Conservation (phyloP, 2,888 invertebrate genomes). For the Drosophila sordidapex region DNA sequence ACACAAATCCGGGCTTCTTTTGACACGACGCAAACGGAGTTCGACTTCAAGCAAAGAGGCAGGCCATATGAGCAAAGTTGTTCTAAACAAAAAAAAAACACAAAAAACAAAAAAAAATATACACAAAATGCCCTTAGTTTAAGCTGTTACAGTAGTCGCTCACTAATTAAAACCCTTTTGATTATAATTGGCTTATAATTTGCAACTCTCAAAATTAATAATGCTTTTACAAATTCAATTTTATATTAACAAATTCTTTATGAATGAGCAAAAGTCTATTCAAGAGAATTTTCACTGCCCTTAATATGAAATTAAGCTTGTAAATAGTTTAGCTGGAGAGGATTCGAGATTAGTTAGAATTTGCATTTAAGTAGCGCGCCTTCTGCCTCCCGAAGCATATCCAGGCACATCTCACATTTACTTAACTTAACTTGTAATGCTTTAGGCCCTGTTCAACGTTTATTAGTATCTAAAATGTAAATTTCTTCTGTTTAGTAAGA, state of each 20-base stretch:
- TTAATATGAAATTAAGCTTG: background rate
- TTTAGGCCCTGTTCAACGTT: too few species aligned
- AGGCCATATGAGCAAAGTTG: conserved; percentile 71
- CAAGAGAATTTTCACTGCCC: background rate
- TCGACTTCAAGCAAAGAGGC: conserved; percentile 64
- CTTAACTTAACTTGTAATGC: too few species aligned
- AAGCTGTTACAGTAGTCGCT: conserved; percentile 27
- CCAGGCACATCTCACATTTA: too few species aligned
- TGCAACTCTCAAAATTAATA: background rate
- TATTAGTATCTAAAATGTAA: too few species aligned
- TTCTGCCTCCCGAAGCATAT: too few species aligned
- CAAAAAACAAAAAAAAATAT: conserved; percentile 8
- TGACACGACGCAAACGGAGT: too few species aligned
- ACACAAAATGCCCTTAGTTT: conserved; percentile 26
- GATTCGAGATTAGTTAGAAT: conserved; percentile 11
- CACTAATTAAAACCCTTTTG: background rate
- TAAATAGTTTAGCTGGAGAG: conserved; percentile 46
- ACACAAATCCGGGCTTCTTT: too few species aligned
- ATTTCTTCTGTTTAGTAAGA: too few species aligned
- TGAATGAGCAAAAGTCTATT: background rate
- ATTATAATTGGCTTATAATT: background rate
- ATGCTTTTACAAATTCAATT: background rate
- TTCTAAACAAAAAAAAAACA: conserved; percentile 45
- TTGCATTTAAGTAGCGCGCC: too few species aligned
- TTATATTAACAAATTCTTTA: background rate